Percentiles rank a stretch among this genome's conserved stretches.
These are phyloP conservation scores for Pangasianodon hypophthalmus DNA, from an alignment of 2,113 vertebrate species.

Conservation along the genomic window DNA sequence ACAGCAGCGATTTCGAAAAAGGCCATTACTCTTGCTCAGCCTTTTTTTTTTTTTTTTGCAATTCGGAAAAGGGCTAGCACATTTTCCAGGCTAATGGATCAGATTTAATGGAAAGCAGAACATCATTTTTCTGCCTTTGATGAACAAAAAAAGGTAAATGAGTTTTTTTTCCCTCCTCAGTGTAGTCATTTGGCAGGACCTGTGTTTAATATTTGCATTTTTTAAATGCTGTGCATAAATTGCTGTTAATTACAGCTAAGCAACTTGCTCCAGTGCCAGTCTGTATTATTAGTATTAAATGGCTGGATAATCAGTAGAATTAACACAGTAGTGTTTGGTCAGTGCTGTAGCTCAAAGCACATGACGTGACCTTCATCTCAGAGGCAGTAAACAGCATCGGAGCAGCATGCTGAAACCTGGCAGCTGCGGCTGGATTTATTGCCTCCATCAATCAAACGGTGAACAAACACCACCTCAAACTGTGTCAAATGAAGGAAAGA, in stretches of 20 bases:
- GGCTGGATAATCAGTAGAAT: slow-evolving; percentile 66
- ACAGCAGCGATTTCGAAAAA: slow-evolving; percentile 58
- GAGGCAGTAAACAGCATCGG: slow-evolving; percentile 1
- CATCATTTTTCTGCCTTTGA: slow-evolving; percentile 43
- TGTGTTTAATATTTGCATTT: slow-evolving; percentile 39
- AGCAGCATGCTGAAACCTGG: slow-evolving; percentile 11
- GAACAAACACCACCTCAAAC: slow-evolving; percentile 1
- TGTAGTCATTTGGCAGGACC: slow-evolving; percentile 39
- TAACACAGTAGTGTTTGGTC: slow-evolving; percentile 58
- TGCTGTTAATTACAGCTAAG: slow-evolving; percentile 58
- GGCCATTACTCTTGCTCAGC: slow-evolving; percentile 60
- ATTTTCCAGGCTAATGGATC: slow-evolving; percentile 49
- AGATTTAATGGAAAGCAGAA: slow-evolving; percentile 41
- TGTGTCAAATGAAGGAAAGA: background rate
- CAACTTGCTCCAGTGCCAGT: slow-evolving; percentile 53
- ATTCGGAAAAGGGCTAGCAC: slow-evolving; percentile 49
- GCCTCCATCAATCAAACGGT: slow-evolving; percentile 35
- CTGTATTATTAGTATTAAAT: slow-evolving; percentile 68
- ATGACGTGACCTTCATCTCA: slow-evolving; percentile 3
- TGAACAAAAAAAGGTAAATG: slow-evolving; percentile 48
- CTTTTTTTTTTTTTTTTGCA: slow-evolving; percentile 39
- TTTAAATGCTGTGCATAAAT: slow-evolving; percentile 53
- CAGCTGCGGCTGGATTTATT: slow-evolving; percentile 9
- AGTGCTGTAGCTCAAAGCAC: slow-evolving; percentile 50
- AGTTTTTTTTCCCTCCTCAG: background rate